These are phyloP conservation scores for Eucera pruinosa DNA, from an alignment of 2,888 invertebrate species.

Conservation along the genomic window DNA sequence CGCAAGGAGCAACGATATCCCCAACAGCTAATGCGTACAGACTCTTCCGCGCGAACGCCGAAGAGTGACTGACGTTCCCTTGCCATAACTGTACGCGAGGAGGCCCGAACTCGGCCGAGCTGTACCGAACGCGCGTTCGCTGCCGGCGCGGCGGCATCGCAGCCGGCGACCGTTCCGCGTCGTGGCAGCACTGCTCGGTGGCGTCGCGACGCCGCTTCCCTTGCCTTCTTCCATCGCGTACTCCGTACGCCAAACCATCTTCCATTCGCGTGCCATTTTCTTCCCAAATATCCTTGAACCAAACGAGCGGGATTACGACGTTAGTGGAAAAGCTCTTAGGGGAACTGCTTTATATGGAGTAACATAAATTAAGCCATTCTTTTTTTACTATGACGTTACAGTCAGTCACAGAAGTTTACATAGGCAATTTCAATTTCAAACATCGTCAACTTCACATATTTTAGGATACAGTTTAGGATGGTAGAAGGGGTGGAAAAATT, in stretches of 20 bases:
- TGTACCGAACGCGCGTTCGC: conserved; percentile 68
- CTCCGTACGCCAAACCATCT: conserved; percentile 3
- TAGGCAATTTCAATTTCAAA: too few species aligned
- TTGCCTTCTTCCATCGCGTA: neutral
- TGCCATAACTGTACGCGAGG: conserved; percentile 72
- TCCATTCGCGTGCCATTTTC: conserved; percentile 13
- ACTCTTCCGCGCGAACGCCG: conserved; percentile 83
- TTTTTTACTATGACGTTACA: too few species aligned
- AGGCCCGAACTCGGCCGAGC: conserved; percentile 74
- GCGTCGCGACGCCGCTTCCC: conserved; percentile 62
- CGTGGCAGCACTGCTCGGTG: conserved; percentile 79
- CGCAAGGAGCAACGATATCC: conserved; percentile 64
- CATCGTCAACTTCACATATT: too few species aligned
- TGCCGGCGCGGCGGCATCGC: conserved; percentile 65
- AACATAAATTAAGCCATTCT: neutral
- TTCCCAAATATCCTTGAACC: conserved; percentile 17
- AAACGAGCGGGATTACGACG: neutral
- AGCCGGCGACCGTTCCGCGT: conserved; percentile 73
- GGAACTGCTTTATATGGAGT: neutral
- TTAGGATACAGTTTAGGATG: too few species aligned
- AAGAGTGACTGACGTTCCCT: conserved; percentile 83
- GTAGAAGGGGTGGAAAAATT: too few species aligned
- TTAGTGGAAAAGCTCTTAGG: neutral
- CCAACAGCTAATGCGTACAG: conserved; percentile 70
- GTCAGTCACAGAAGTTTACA: too few species aligned